phyloP scores from a whole-genome alignment of 2,113 vertebrate genomes.

The Hemichromis elongatus region DNA sequence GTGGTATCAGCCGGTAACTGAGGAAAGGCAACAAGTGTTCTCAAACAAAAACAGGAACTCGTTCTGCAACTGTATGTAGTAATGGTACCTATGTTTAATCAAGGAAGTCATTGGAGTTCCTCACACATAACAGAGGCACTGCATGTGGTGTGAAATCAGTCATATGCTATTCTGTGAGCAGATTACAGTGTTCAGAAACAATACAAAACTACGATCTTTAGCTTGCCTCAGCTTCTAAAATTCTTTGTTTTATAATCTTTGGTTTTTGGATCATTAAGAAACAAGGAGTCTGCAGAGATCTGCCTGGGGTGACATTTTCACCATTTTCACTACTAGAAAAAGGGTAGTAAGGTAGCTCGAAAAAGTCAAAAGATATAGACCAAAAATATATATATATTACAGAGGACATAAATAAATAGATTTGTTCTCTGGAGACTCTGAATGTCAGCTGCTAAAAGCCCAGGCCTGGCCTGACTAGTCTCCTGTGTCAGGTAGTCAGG shows the following conservation, averaged over 20 bases:
- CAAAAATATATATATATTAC: not conserved
- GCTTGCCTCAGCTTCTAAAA: not conserved
- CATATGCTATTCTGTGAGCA: not conserved
- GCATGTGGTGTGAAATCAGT: not conserved
- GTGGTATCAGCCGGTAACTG: not conserved
- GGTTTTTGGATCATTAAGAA: not conserved
- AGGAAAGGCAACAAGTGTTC: not conserved
- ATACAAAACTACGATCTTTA: not conserved
- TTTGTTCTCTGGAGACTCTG: not conserved
- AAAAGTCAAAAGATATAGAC: not conserved
- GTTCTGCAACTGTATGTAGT: not conserved
- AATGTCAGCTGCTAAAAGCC: not conserved
- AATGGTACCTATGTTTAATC: not conserved
- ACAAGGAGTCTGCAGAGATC: not conserved
- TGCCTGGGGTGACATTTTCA: not conserved
- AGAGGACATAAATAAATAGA: rapidly evolving
- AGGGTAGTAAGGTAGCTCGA: not conserved
- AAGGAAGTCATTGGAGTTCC: not conserved
- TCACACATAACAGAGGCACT: not conserved
- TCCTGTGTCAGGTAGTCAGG: not conserved
- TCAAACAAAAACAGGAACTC: not conserved
- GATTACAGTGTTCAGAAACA: not conserved
- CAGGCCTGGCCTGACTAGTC: not conserved
- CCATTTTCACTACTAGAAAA: not conserved
- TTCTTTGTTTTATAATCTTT: not conserved